Percentiles rank a stretch among this genome's conserved stretches.
These are phyloP conservation scores for Triplophysa siluroides DNA, from an alignment of 2,113 vertebrate species.

Conservation along the genomic window DNA sequence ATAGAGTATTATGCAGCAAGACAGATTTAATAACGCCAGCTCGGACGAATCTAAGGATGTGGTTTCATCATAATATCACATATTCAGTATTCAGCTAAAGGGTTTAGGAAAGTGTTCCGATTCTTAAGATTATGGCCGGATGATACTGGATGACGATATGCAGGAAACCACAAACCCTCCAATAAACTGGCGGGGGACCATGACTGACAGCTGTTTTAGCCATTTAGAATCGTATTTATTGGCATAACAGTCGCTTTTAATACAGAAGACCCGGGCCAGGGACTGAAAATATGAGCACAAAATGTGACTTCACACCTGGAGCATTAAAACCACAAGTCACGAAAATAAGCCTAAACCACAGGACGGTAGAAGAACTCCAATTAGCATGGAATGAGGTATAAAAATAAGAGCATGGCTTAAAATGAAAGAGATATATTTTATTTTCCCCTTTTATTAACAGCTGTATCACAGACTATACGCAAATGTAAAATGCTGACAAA, in stretches of 20 bases:
- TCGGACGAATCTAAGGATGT: constrained; percentile 46
- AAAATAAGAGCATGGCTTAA: constrained; percentile 33
- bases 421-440: neutral
- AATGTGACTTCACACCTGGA: constrained; percentile 63
- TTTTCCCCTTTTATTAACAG: too few relatives aligned
- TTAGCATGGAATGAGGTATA: constrained; percentile 16
- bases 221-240: constrained; percentile 60
- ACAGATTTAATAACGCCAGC: constrained; percentile 51
- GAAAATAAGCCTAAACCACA: constrained; percentile 37
- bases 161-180: constrained; percentile 68
- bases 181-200: constrained; percentile 66
- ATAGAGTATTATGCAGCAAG: constrained; percentile 30
- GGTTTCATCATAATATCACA: constrained; percentile 50
- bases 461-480: too few relatives aligned
- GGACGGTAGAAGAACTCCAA: constrained; percentile 32
- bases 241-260: constrained; percentile 56
- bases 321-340: constrained; percentile 44
- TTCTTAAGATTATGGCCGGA: constrained; percentile 63
- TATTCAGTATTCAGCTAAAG: constrained; percentile 53
- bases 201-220: constrained; percentile 71
- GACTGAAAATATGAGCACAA: constrained; percentile 46
- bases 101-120: constrained; percentile 65
- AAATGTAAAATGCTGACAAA: too few relatives aligned
- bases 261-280: constrained; percentile 51
- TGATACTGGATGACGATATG: constrained; percentile 65